These are phyloP conservation scores for Pseudomugil gertrudae DNA, from an alignment of 2,797 vertebrate genomes.

Conservation along the genomic window DNA sequence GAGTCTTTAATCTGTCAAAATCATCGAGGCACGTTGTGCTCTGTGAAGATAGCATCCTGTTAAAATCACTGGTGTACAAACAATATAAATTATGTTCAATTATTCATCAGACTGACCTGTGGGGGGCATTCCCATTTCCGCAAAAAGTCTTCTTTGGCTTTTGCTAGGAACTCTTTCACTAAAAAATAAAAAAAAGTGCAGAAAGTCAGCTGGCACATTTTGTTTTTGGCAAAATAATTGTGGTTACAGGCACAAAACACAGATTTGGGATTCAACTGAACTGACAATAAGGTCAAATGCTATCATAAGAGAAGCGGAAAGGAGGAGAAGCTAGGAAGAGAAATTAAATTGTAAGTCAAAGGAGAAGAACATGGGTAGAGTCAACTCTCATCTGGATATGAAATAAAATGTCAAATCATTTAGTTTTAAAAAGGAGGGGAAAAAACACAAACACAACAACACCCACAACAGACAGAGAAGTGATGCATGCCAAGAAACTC, in stretches of 20 bases:
- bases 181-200: constrained; percentile 63
- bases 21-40: constrained; percentile 96
- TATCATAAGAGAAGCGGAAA: constrained; percentile 31
- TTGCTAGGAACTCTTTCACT: constrained; percentile 99
- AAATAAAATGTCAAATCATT: constrained; percentile 45
- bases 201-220: constrained; percentile 33
- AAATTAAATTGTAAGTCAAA: constrained; percentile 39
- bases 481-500: constrained; percentile 78
- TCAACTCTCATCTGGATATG: constrained; percentile 75
- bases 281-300: constrained; percentile 47
- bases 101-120: constrained; percentile 83
- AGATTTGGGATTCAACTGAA: constrained; percentile 35
- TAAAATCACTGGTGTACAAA: not conserved
- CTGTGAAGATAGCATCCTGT: constrained; percentile 73
- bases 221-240: constrained; percentile 4
- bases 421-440: constrained; percentile 18
- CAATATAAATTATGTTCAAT: not conserved
- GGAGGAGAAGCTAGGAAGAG: constrained; percentile 18
- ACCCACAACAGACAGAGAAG: constrained; percentile 64
- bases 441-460: constrained; percentile 63
- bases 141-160: constrained; percentile 99
- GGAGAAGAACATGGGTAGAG: constrained; percentile 41
- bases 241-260: constrained; percentile 17
- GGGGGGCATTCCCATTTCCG: constrained; percentile 98
- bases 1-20: constrained; percentile 97